Conservation (phyloP, 2,888 invertebrate species). For the Schizaphis graminum region DNA sequence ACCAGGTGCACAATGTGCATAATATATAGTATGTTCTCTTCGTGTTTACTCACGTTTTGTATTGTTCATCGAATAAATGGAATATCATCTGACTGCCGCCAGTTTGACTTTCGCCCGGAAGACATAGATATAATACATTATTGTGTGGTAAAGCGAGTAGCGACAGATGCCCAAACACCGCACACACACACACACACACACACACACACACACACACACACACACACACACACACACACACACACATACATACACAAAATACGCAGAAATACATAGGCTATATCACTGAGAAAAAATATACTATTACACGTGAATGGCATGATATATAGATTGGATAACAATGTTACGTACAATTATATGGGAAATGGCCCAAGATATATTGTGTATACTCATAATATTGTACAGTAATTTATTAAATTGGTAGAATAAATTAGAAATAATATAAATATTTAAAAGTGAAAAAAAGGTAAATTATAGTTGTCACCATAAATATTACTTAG, state of each 20-base stretch:
- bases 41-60: conserved; percentile 26
- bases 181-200: neutral
- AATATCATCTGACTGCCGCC: neutral
- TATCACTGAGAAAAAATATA: neutral
- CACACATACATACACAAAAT: no score
- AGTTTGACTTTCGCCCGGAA: neutral
- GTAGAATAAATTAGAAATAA: neutral
- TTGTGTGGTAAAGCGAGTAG: neutral
- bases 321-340: no score
- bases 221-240: no score
- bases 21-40: conserved; percentile 13
- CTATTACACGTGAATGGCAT: neutral
- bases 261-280: neutral
- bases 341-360: no score
- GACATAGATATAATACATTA: neutral
- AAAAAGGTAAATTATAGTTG: neutral
- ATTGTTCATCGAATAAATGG: conserved; percentile 38
- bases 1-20: neutral
- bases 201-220: no score
- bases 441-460: neutral
- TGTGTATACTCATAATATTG: neutral
- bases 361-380: no score
- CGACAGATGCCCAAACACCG: neutral
- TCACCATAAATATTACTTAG: neutral
- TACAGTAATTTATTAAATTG: neutral